Conservation (phyloP, 2,888 invertebrate genomes). For the Drosophila melanosoma region DNA sequence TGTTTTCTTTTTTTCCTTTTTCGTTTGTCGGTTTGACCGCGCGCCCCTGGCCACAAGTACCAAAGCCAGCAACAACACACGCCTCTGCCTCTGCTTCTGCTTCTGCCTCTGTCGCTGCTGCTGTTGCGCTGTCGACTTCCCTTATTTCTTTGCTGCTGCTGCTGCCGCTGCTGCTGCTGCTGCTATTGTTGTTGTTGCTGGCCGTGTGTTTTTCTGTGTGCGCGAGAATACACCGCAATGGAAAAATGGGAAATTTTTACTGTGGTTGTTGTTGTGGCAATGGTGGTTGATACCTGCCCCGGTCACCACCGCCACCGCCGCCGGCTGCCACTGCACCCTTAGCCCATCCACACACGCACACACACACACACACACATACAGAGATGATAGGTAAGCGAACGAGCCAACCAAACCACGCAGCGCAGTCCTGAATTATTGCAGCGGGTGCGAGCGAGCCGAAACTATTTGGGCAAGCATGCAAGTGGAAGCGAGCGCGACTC, state of each 20-base stretch:
- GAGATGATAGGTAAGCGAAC: conserved; percentile 65
- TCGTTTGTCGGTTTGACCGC: conserved; percentile 64
- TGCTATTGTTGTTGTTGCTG: conserved; percentile 34
- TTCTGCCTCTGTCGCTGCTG: conserved; percentile 24
- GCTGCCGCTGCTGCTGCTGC: conserved; percentile 21
- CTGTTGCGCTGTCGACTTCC: conserved; percentile 42
- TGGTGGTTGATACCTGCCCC: conserved; percentile 84
- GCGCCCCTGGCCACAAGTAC: conserved; percentile 71
- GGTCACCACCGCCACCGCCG: conserved; percentile 50
- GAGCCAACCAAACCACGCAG: conserved; percentile 78
- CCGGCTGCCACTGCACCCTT: conserved; percentile 73
- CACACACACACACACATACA: conserved; percentile 24
- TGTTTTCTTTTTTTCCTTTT: conserved; percentile 32
- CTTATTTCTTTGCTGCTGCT: conserved; percentile 52
- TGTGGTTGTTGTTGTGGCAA: conserved; percentile 85
- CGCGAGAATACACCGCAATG: conserved; percentile 81
- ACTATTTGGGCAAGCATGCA: not conserved
- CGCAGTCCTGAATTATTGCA: conserved; percentile 57
- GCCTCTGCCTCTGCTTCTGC: conserved; percentile 44
- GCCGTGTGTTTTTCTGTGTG: conserved; percentile 55
- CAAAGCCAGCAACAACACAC: conserved; percentile 49
- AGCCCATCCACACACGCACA: conserved; percentile 49
- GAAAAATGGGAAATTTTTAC: conserved; percentile 85
- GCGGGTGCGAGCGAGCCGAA: conserved; percentile 47
- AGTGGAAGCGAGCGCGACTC: conserved; percentile 33